Evolutionary conservation across 2,113 vertebrate species (phyloP).

Genomic region (Tachysurus vachellii): DNA sequence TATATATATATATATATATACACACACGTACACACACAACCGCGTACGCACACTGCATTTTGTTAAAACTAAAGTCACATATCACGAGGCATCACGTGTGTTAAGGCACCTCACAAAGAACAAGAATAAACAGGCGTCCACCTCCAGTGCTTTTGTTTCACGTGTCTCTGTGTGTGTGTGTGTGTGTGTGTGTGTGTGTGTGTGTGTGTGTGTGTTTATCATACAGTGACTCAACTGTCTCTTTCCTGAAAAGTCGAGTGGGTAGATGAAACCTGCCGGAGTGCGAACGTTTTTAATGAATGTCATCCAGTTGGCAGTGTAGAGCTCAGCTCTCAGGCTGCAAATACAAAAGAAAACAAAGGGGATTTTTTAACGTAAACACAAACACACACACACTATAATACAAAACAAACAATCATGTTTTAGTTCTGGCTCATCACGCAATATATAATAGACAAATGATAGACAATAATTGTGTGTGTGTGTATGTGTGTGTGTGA

Average conservation of each 20-base stretch:
- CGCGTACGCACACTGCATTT: background rate
- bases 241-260: background rate
- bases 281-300: background rate
- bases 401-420: background rate
- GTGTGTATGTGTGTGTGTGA: too few species aligned
- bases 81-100: background rate
- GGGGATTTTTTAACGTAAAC: background rate
- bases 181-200: conserved; percentile 2
- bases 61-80: background rate
- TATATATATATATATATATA: too few species aligned
- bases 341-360: background rate
- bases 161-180: too few species aligned
- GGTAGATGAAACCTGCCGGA: background rate
- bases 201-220: background rate
- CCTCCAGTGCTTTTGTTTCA: background rate
- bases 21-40: background rate
- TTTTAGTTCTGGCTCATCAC: too few species aligned
- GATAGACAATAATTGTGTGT: too few species aligned
- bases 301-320: background rate
- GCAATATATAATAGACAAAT: too few species aligned
- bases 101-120: background rate
- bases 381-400: too few species aligned
- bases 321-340: background rate
- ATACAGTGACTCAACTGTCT: background rate
- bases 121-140: background rate